phyloP scores from a whole-genome alignment of 2,888 invertebrate genomes.

The Acleris holmiana region DNA sequence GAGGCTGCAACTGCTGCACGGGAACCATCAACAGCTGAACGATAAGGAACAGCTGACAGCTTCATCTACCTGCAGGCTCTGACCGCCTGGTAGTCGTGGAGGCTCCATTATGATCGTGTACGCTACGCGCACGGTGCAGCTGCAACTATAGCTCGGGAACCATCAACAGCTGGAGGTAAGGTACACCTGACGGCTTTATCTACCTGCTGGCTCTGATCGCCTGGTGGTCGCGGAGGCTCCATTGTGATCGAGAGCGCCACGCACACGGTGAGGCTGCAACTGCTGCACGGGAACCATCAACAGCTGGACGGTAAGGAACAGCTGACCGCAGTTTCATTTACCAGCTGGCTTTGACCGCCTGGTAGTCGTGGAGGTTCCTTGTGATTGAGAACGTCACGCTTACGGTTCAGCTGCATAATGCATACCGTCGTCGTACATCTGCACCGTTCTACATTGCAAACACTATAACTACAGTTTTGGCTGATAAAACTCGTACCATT shows the following conservation, averaged over 20 bases:
- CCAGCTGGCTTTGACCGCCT: slow-evolving; percentile 95
- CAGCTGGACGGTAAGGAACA: slow-evolving; percentile 86
- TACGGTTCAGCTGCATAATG: slow-evolving; percentile 97
- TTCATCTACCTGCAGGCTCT: slow-evolving; percentile 95
- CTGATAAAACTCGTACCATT: too few relatives aligned
- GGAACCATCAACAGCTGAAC: slow-evolving; percentile 91
- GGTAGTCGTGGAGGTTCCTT: slow-evolving; percentile 97
- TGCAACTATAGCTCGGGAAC: slow-evolving; percentile 94
- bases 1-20: slow-evolving; percentile 95
- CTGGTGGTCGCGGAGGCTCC: slow-evolving; percentile 98
- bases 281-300: slow-evolving; percentile 94
- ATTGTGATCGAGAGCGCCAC: slow-evolving; percentile 98
- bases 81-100: slow-evolving; percentile 97
- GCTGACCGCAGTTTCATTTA: slow-evolving; percentile 92
- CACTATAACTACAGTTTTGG: too few relatives aligned
- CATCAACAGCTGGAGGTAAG: slow-evolving; percentile 92
- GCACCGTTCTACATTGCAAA: too few relatives aligned
- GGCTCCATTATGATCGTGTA: slow-evolving; percentile 98
- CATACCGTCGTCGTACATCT: too few relatives aligned
- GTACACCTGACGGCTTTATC: slow-evolving; percentile 90
- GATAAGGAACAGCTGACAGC: slow-evolving; percentile 89
- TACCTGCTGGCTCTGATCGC: slow-evolving; percentile 96
- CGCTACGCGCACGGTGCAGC: slow-evolving; percentile 97
- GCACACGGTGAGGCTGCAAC: slow-evolving; percentile 96
- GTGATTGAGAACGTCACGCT: slow-evolving; percentile 98